A percentile compares a stretch with the other conserved stretches of the same genome.
These are phyloP conservation scores for Alligator sinensis DNA, from an alignment of 2,113 vertebrate species.

Conservation along the genomic window DNA sequence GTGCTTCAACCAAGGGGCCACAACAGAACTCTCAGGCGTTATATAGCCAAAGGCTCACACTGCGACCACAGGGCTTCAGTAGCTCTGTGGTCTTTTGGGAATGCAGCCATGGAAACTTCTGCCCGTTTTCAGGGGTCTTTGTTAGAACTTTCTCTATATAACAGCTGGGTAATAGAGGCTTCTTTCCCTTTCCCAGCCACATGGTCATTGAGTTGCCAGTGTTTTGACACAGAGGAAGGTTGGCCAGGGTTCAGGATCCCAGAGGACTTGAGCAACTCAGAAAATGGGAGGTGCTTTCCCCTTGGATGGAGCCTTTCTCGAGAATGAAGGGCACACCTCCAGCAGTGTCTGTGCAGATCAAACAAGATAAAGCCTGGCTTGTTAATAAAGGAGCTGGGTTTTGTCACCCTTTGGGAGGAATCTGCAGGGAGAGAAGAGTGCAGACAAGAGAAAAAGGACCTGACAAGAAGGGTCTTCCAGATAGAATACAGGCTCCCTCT, in stretches of 20 bases:
- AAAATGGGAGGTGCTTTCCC: neutral
- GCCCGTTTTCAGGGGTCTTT: neutral
- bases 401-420: neutral
- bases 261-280: neutral
- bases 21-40: neutral
- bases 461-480: neutral
- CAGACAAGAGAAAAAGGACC: neutral
- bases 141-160: neutral
- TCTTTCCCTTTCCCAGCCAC: neutral
- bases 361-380: neutral
- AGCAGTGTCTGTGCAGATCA: neutral
- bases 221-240: fast-evolving
- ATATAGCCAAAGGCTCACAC: neutral
- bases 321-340: neutral
- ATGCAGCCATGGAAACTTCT: neutral
- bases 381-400: neutral
- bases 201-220: neutral
- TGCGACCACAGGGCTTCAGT: neutral
- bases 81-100: neutral
- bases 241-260: neutral
- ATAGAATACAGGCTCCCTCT: neutral
- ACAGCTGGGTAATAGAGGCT: neutral
- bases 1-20: neutral
- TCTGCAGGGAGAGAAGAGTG: neutral
- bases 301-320: neutral